Evolutionary conservation across 2,797 vertebrate genomes (phyloP).

Genomic region (Luscinia luscinia): DNA sequence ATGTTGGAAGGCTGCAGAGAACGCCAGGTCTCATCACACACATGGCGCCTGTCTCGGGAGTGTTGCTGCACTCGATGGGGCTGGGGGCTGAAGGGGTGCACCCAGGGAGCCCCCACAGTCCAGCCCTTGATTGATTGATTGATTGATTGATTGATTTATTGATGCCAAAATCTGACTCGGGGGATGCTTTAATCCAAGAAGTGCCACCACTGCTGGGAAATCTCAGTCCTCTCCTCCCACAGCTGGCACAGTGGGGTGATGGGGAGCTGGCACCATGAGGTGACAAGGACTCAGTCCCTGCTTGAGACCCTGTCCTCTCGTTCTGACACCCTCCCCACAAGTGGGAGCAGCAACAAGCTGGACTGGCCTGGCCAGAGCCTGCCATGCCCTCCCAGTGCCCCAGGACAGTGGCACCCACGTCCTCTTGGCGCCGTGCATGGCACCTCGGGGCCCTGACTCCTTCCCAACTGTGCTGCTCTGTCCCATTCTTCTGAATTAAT

Average conservation of each 20-base stretch:
- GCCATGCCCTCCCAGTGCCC: not conserved
- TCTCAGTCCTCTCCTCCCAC: not conserved
- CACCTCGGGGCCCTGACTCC: not conserved
- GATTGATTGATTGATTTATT: not conserved
- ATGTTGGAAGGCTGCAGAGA: not conserved
- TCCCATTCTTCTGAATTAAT: not conserved
- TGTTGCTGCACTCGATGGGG: accelerated
- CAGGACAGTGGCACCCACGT: not conserved
- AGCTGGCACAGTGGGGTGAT: not conserved
- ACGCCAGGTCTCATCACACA: not conserved
- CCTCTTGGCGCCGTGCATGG: not conserved
- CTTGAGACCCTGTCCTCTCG: not conserved
- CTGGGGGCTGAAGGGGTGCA: not conserved
- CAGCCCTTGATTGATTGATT: not conserved
- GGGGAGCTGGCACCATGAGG: not conserved
- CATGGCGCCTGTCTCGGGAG: not conserved
- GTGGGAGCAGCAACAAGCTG: not conserved
- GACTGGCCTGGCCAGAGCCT: not conserved
- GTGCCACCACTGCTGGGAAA: not conserved
- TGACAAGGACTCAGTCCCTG: not conserved
- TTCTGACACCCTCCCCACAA: not conserved
- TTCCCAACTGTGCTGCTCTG: accelerated
- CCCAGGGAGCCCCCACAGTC: not conserved
- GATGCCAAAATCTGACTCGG: not conserved
- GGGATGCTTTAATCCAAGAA: too few species aligned